These are phyloP conservation scores for Unio pictorum DNA, from an alignment of 2,888 invertebrate genomes.

Conservation along the genomic window DNA sequence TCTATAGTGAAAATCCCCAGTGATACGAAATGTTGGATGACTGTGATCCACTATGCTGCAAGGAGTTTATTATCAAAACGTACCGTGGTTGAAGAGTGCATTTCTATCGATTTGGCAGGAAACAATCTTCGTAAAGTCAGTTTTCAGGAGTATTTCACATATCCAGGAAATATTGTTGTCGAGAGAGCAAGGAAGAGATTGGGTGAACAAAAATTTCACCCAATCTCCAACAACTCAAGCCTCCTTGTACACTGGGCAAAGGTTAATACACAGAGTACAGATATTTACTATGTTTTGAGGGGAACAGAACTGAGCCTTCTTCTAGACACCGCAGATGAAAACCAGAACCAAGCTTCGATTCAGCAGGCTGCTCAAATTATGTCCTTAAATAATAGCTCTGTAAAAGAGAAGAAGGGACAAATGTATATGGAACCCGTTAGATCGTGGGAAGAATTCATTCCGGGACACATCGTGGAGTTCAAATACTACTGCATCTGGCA, in stretches of 20 bases:
- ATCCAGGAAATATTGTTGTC: constrained; percentile 6
- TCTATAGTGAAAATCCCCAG: constrained; percentile 1
- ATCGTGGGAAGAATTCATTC: constrained; percentile 10
- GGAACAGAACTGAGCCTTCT: no score
- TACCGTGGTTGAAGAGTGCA: constrained; percentile 10
- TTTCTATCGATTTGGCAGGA: constrained; percentile 5
- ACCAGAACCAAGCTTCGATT: neutral
- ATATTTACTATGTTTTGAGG: neutral
- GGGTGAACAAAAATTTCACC: constrained; percentile 13
- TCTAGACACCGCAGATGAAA: neutral
- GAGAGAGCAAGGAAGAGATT: constrained; percentile 9
- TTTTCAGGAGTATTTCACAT: constrained; percentile 10
- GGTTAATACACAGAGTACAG: constrained; percentile 14
- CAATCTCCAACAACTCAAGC: constrained; percentile 13
- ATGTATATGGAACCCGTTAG: constrained; percentile 1
- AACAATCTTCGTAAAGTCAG: constrained; percentile 5
- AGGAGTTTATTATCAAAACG: constrained; percentile 5
- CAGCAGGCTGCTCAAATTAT: no score
- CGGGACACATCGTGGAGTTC: constrained; percentile 14
- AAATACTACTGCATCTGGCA: constrained; percentile 4
- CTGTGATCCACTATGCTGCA: constrained; percentile 16
- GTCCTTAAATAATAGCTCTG: no score
- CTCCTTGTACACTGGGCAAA: constrained; percentile 24
- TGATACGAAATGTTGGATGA: neutral
- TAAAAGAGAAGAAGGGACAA: no score